Evolutionary conservation across 2,888 invertebrate species (phyloP).

Genomic region (Cataglyphis rosenhaueri): DNA sequence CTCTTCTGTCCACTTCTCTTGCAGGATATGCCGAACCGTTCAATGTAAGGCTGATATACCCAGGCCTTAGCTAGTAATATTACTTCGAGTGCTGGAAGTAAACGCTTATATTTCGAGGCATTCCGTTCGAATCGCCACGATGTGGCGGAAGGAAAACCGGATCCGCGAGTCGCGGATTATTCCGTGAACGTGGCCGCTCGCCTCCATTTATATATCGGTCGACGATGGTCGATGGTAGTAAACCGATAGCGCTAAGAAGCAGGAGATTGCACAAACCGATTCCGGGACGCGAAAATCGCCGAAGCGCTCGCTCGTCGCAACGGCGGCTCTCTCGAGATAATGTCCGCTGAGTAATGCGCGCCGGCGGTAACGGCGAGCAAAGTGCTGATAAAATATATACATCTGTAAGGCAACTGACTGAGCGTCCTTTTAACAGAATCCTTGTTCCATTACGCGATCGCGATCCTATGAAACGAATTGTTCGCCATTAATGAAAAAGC

Average conservation of each 20-base stretch:
- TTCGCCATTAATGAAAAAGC: conserved; percentile 44
- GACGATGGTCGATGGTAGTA: conserved; percentile 36
- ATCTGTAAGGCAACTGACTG: conserved; percentile 53
- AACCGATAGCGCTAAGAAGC: conserved; percentile 47
- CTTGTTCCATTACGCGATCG: conserved; percentile 38
- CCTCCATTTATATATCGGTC: conserved; percentile 29
- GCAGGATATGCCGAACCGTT: conserved; percentile 17
- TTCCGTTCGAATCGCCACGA: background rate
- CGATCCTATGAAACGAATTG: conserved; percentile 33
- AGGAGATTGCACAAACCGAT: conserved; percentile 47
- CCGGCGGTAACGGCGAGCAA: conserved; percentile 31
- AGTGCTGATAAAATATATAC: conserved; percentile 60
- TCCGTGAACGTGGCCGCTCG: conserved; percentile 32
- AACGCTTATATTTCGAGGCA: conserved; percentile 34
- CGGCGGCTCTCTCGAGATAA: conserved; percentile 55
- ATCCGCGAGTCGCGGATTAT: conserved; percentile 39
- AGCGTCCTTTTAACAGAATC: conserved; percentile 17
- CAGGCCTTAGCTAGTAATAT: conserved; percentile 41
- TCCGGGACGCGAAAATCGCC: background rate
- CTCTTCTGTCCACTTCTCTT: conserved; percentile 13
- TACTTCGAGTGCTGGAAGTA: conserved; percentile 50
- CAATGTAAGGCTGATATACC: conserved; percentile 53
- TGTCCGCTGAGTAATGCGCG: conserved; percentile 49
- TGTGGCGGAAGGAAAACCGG: conserved; percentile 24
- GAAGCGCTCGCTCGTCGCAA: conserved; percentile 40